These are phyloP conservation scores for Myxocyprinus asiaticus DNA, from an alignment of 2,113 vertebrate genomes.

Conservation along the genomic window DNA sequence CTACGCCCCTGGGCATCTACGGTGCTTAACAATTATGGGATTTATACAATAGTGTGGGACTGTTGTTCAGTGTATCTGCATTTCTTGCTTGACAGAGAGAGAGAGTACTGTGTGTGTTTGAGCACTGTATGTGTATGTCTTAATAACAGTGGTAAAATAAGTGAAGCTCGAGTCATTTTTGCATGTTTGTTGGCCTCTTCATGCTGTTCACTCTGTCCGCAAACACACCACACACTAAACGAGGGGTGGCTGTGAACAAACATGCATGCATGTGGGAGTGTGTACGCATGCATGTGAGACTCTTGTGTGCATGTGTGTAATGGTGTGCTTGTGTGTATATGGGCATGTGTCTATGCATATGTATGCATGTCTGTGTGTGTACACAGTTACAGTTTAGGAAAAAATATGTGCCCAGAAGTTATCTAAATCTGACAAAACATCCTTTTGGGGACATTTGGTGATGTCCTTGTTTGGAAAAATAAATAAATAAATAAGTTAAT, in stretches of 20 bases:
- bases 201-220: slow-evolving; percentile 14
- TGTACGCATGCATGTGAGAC: slow-evolving; percentile 20
- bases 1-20: not conserved
- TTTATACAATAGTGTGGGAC: not conserved
- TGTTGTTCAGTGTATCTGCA: not conserved
- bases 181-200: slow-evolving; percentile 6
- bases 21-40: not conserved
- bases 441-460: too few species aligned
- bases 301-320: not conserved
- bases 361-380: not conserved
- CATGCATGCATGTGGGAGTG: slow-evolving; percentile 30
- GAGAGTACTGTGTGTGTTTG: too few species aligned
- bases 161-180: too few species aligned
- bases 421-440: too few species aligned
- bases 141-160: not conserved
- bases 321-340: slow-evolving; percentile 5
- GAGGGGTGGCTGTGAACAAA: slow-evolving; percentile 21
- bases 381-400: not conserved
- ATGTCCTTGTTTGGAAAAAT: too few species aligned
- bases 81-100: not conserved
- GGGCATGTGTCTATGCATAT: not conserved
- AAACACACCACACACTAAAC: slow-evolving; percentile 22
- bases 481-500: too few species aligned
- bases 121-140: not conserved
- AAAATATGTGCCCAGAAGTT: too few species aligned